Conservation (phyloP, 2,888 invertebrate species). For the Argyresthia albistria region DNA sequence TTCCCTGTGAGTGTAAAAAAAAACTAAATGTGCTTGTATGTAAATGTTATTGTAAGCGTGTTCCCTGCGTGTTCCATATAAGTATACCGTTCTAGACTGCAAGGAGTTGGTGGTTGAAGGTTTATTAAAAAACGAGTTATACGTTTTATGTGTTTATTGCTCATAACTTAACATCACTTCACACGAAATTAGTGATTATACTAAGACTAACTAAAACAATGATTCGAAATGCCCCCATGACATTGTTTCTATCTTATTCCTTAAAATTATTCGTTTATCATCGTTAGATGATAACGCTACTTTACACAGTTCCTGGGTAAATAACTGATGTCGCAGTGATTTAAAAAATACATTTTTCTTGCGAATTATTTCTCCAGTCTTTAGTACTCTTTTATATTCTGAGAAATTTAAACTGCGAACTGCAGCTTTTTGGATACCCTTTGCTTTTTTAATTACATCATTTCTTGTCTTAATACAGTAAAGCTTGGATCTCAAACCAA, state of each 20-base stretch:
- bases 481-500: conserved; percentile 7
- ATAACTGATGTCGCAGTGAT: background rate
- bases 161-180: no score
- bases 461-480: conserved; percentile 4
- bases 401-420: background rate
- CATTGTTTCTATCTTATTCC: background rate
- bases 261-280: background rate
- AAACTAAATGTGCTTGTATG: no score
- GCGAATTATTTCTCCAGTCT: background rate
- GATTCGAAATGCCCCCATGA: conserved; percentile 1
- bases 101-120: no score
- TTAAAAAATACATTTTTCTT: background rate
- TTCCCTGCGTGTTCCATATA: no score
- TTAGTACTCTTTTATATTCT: background rate
- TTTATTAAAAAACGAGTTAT: no score
- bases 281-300: background rate
- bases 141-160: no score
- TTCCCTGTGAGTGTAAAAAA: no score
- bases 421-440: background rate
- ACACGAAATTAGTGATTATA: no score
- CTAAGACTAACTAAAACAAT: background rate
- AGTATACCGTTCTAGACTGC: no score
- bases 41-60: no score
- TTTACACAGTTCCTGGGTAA: background rate
- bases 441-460: background rate